Percentiles rank a stretch among this genome's conserved stretches.
Evolutionary conservation across 2,888 invertebrate species (phyloP).

Genomic region (Caenorhabditis plicata): DNA sequence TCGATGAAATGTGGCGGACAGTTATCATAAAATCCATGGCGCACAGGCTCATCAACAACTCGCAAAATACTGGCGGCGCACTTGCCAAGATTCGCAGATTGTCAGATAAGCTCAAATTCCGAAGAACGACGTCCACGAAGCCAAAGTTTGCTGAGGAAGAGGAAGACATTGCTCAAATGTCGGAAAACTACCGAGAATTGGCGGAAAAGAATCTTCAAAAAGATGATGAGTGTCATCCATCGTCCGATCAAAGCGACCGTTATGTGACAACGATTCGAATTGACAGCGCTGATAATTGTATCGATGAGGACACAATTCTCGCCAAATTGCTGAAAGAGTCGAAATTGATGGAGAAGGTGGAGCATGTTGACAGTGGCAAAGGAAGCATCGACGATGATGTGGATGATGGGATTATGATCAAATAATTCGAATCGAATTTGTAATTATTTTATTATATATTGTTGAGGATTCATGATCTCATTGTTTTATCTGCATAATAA

Average conservation of each 20-base stretch:
- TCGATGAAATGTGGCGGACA: slow-evolving; percentile 37
- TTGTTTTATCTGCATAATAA: too few relatives aligned
- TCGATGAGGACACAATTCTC: slow-evolving; percentile 6
- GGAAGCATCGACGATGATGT: slow-evolving; percentile 19
- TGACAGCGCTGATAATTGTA: slow-evolving; percentile 2
- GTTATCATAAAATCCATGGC: slow-evolving; percentile 34
- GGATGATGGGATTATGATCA: too few relatives aligned
- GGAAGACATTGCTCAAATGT: neutral
- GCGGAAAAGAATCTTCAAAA: slow-evolving; percentile 8
- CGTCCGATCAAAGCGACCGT: neutral
- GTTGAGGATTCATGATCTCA: slow-evolving; percentile 4
- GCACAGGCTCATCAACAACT: slow-evolving; percentile 23
- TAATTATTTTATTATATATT: too few relatives aligned
- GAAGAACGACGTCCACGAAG: slow-evolving; percentile 16
- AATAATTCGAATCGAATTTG: too few relatives aligned
- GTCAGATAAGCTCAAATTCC: slow-evolving; percentile 26
- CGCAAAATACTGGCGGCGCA: slow-evolving; percentile 19
- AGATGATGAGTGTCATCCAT: neutral
- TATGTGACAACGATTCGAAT: slow-evolving; percentile 27
- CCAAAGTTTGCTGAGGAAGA: neutral
- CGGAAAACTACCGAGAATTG: too few relatives aligned
- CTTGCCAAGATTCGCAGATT: slow-evolving; percentile 25
- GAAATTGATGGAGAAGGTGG: slow-evolving; percentile 6
- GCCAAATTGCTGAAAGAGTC: slow-evolving; percentile 24
- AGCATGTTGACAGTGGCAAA: slow-evolving; percentile 26